A percentile compares a stretch with the other conserved stretches of the same genome.
These are phyloP conservation scores for Antheraea mylitta DNA, from an alignment of 1,140 invertebrate species.

Conservation along the genomic window DNA sequence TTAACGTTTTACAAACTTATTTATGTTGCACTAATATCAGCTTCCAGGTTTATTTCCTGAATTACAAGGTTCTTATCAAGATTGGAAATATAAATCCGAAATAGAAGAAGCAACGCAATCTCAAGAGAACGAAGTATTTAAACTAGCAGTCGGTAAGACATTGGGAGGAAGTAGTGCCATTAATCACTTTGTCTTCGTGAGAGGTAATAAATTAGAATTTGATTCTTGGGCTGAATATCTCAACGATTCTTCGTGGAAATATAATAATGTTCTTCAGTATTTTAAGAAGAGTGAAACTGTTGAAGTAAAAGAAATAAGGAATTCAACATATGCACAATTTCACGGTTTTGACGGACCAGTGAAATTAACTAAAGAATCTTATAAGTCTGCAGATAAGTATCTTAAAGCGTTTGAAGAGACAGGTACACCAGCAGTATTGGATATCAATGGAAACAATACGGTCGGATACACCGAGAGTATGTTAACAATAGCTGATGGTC, in stretches of 20 bases:
- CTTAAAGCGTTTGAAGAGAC: slow-evolving; percentile 14
- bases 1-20: too few species aligned
- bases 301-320: slow-evolving; percentile 12
- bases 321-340: neutral
- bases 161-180: slow-evolving; percentile 17
- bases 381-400: neutral
- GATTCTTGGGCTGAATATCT: slow-evolving; percentile 5
- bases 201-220: slow-evolving; percentile 5
- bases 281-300: slow-evolving; percentile 21
- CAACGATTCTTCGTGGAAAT: slow-evolving; percentile 14
- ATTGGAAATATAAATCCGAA: slow-evolving; percentile 15
- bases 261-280: slow-evolving; percentile 17
- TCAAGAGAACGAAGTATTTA: neutral
- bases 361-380: slow-evolving; percentile 8
- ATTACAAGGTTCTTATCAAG: neutral
- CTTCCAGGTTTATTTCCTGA: neutral
- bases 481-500: slow-evolving; percentile 7
- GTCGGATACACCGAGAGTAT: slow-evolving; percentile 10
- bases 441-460: neutral
- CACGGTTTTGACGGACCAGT: slow-evolving; percentile 14
- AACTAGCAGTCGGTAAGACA: slow-evolving; percentile 10
- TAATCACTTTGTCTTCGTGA: neutral
- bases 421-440: neutral
- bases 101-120: neutral
- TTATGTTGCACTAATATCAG: neutral